Percentiles rank a stretch among this genome's conserved stretches.
Conservation (phyloP, 2,797 vertebrate species). For the Telmatherina bonti region DNA sequence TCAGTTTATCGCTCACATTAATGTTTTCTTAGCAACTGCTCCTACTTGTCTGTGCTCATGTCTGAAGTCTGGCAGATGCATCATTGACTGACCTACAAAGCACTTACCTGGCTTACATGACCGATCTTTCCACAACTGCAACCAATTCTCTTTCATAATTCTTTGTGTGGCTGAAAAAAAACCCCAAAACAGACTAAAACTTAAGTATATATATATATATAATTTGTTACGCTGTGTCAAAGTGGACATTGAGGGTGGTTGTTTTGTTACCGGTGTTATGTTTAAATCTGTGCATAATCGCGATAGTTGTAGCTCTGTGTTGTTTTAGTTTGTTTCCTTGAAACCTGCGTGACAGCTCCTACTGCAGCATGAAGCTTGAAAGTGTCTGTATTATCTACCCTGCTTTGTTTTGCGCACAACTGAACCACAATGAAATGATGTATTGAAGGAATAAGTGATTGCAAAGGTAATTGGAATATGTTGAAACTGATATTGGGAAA, state of each 20-base stretch:
- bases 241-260: not conserved
- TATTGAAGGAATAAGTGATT: too few species aligned
- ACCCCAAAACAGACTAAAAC: too few species aligned
- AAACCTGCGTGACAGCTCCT: too few species aligned
- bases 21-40: constrained; percentile 65
- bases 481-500: too few species aligned
- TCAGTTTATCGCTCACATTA: too few species aligned
- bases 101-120: constrained; percentile 26
- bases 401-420: too few species aligned
- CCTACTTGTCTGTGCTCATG: constrained; percentile 57
- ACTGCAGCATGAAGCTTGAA: too few species aligned
- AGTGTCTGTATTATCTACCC: too few species aligned
- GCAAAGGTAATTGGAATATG: too few species aligned
- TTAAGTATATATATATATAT: too few species aligned
- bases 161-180: not conserved
- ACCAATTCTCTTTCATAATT: constrained; percentile 10
- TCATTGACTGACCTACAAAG: constrained; percentile 51
- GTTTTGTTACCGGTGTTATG: not conserved
- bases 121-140: constrained; percentile 8
- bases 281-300: not conserved
- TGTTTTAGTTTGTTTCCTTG: not conserved
- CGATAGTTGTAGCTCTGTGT: not conserved
- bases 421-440: too few species aligned
- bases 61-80: constrained; percentile 53
- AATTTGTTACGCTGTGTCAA: not conserved